Conservation (phyloP, 37 sponge, comb jelly and placozoan genomes). For the Geodia barretti region DNA sequence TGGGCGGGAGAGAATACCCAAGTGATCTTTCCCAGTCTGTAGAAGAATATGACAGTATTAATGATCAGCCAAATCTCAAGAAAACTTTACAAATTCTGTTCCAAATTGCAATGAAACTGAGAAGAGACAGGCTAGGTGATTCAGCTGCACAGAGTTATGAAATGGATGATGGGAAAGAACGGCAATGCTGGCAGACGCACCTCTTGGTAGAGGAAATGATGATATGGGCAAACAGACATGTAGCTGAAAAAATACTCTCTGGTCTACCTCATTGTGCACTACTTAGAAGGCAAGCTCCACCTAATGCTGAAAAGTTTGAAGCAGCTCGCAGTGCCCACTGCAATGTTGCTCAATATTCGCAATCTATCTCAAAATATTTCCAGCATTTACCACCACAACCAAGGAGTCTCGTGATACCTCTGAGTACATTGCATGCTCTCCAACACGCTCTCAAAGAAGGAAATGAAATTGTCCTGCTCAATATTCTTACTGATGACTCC, state of each 20-base stretch:
- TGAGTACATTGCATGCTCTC: background rate
- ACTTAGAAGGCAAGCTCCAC: slow-evolving; percentile 25
- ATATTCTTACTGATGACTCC: slow-evolving; percentile 11
- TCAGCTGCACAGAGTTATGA: slow-evolving; percentile 8
- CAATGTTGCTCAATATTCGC: background rate
- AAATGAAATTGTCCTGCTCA: background rate
- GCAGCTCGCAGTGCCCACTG: background rate
- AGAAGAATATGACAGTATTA: background rate
- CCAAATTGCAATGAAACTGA: background rate
- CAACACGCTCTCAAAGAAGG: background rate
- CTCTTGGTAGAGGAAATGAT: slow-evolving; percentile 36
- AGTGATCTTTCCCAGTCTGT: background rate
- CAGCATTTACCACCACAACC: background rate
- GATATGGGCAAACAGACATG: slow-evolving; percentile 47
- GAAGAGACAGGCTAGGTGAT: background rate
- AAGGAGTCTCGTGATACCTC: background rate
- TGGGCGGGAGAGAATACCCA: background rate
- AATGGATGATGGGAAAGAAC: slow-evolving; percentile 2
- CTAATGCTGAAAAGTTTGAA: background rate
- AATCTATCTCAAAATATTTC: background rate
- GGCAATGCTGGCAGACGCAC: slow-evolving; percentile 11
- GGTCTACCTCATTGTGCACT: background rate
- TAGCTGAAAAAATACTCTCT: slow-evolving; percentile 4
- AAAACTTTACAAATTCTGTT: background rate
- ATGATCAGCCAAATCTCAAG: background rate